Conservation (phyloP, 2,797 vertebrate species). For the Myotis pilosus region DNA sequence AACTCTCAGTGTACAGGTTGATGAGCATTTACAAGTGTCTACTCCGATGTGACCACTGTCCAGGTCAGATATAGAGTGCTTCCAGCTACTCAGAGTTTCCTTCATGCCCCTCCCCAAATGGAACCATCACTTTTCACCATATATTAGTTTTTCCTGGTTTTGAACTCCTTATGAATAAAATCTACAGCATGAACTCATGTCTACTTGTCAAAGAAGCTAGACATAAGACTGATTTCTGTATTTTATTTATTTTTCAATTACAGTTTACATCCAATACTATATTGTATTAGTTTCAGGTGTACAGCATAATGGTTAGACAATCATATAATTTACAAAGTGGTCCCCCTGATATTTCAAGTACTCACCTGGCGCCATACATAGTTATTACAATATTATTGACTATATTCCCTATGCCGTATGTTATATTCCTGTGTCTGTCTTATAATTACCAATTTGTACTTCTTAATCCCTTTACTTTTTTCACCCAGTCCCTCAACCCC, state of each 20-base stretch:
- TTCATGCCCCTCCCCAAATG: not conserved
- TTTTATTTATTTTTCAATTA: not conserved
- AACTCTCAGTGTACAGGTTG: not conserved
- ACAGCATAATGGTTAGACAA: not conserved
- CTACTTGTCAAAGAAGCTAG: not conserved
- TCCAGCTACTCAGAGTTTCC: not conserved
- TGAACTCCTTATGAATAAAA: not conserved
- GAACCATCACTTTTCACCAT: not conserved
- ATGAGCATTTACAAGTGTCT: not conserved
- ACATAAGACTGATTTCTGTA: not conserved
- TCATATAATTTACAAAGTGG: not conserved
- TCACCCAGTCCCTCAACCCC: not conserved
- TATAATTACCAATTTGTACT: not conserved
- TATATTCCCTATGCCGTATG: not conserved
- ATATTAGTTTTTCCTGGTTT: not conserved
- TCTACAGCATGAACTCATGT: not conserved
- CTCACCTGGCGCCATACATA: not conserved
- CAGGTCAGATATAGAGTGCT: not conserved
- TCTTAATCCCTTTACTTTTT: not conserved
- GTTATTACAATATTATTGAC: not conserved
- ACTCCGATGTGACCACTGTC: not conserved
- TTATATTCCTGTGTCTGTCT: not conserved
- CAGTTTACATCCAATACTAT: not conserved
- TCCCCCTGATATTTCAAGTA: not conserved
- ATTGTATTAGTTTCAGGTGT: not conserved